Evolutionary conservation across 2,888 invertebrate genomes (phyloP), one percentile per base, ranked within the genome.

Genomic region (Caenorhabditis sulstoni): DNA sequence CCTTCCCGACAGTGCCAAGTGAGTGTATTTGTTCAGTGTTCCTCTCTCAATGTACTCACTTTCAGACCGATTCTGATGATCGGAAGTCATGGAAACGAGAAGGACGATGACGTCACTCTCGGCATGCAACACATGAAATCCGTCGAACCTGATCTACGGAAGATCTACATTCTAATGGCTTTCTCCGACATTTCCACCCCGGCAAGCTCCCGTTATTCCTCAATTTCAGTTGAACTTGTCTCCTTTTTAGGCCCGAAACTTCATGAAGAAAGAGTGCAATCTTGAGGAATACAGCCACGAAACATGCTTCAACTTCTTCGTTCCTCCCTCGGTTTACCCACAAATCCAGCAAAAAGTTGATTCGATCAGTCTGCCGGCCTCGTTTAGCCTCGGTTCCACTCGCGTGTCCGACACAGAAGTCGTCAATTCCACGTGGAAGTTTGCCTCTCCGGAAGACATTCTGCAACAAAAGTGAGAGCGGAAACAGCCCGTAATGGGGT

Each of bases 351-450:
- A 22, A 35, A 58, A 65, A 41, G 37, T 52, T 8, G 41, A 64
- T 20, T 14, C 16, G 57, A 62, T 55, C 62, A n/a, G 37, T 14
- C 62, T 71, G 20, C 71, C 71, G 0, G 8, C 49, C 11, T 23
- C 35, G 2, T 71, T 57, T 50, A 41, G 49, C 12, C 62, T 71
- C 39, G 71, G 71, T 39, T 71, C 71, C 29, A 71, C 71, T 41
- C 37, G 44, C 41, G 5, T 71, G 1, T 44, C 58, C 22, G 65
- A 77, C 41, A 47, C 59, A 8, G 52, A 70, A 55, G 58, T 65
- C 3, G 55, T 77, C 35, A 70, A 64, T 41, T 53, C 59, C 39
- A 77, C 77, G 47, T 77, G 77, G 77, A 70, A 77, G 23, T 77
- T 70, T 35, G 70, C 70, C 14, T 44, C 59, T 22, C 59, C 66